A percentile compares a stretch with the other conserved stretches of the same genome.
Evolutionary conservation across 2,888 invertebrate species (phyloP).

Genomic region (Malthinus seriepunctatus): DNA sequence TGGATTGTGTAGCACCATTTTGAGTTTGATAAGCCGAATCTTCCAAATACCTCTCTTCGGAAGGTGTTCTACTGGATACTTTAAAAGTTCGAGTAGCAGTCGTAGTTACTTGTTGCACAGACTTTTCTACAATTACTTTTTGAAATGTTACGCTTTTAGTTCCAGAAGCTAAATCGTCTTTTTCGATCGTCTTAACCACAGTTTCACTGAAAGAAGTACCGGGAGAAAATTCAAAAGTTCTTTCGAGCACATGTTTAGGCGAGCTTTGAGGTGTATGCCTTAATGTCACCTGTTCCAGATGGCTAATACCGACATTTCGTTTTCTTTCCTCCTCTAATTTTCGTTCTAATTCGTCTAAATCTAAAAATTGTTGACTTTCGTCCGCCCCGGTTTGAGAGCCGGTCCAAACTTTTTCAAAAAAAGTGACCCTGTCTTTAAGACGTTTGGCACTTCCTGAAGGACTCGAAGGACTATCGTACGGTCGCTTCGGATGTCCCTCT

Average conservation of each 20-base stretch:
- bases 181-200: conserved; percentile 60
- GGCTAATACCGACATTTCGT: conserved; percentile 46
- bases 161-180: conserved; percentile 67
- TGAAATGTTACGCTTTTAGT: conserved; percentile 73
- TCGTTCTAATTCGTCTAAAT: conserved; percentile 42
- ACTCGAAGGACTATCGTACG: conserved; percentile 42
- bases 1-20: conserved; percentile 53
- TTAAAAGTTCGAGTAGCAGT: conserved; percentile 41
- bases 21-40: conserved; percentile 66
- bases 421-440: conserved; percentile 74
- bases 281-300: conserved; percentile 64
- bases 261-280: conserved; percentile 59
- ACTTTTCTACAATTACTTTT: conserved; percentile 68
- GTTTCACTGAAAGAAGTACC: conserved; percentile 57
- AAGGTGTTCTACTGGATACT: conserved; percentile 56
- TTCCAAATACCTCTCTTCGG: conserved; percentile 58
- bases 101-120: conserved; percentile 61
- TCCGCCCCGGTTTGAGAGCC: conserved; percentile 45
- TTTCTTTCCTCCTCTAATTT: conserved; percentile 40
- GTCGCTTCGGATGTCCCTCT: conserved; percentile 40
- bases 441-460: conserved; percentile 53
- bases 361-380: conserved; percentile 11
- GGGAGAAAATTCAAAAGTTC: conserved; percentile 41
- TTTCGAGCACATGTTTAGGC: conserved; percentile 40
- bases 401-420: conserved; percentile 80